Conservation (phyloP, 1,140 invertebrate genomes). For the Drosophila ohnishii region DNA sequence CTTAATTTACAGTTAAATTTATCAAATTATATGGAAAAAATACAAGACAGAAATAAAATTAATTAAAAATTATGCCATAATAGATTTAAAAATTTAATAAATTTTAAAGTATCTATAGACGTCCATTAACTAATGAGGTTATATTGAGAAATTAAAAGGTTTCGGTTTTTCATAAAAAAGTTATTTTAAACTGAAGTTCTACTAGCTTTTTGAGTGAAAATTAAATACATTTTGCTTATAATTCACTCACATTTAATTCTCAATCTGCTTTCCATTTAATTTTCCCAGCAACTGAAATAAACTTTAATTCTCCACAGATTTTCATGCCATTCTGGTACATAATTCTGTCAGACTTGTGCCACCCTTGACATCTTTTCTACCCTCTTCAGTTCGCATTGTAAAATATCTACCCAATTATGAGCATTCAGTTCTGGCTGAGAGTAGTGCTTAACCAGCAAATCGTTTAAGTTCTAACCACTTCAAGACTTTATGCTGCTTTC, state of each 20-base stretch:
- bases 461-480: slow-evolving; percentile 8
- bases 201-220: too few species aligned
- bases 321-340: not conserved
- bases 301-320: not conserved
- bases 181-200: not conserved
- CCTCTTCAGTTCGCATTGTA: slow-evolving; percentile 14
- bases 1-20: not conserved
- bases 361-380: slow-evolving; percentile 16
- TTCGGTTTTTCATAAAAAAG: too few species aligned
- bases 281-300: not conserved
- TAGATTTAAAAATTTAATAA: too few species aligned
- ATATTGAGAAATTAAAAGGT: too few species aligned
- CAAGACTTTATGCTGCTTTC: not conserved
- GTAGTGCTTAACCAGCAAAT: slow-evolving; percentile 21
- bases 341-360: not conserved
- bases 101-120: too few species aligned
- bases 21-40: too few species aligned
- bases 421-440: slow-evolving; percentile 13
- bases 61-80: too few species aligned
- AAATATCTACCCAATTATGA: slow-evolving; percentile 31
- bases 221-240: not conserved
- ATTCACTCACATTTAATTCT: not conserved
- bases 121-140: too few species aligned
- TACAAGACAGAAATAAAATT: too few species aligned
- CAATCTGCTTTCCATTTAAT: not conserved